These are phyloP conservation scores for Melanotaenia boesemani DNA, from an alignment of 2,797 vertebrate species.

Conservation along the genomic window DNA sequence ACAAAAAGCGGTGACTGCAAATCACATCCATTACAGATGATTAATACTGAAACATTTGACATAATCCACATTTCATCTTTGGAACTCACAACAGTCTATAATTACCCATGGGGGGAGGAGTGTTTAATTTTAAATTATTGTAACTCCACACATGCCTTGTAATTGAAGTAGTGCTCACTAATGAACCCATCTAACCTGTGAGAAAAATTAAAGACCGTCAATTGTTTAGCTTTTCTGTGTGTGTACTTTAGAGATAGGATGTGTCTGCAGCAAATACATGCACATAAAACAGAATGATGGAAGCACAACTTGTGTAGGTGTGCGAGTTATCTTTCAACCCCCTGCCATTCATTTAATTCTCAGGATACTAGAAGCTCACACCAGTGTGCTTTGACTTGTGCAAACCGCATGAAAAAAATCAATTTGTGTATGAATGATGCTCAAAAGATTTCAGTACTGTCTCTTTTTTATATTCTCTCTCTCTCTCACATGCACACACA, in stretches of 20 bases:
- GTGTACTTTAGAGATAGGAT: neutral
- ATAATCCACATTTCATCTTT: constrained; percentile 44
- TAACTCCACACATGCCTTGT: constrained; percentile 25
- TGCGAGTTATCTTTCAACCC: constrained; percentile 38
- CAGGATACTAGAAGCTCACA: constrained; percentile 34
- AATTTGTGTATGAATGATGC: constrained; percentile 55
- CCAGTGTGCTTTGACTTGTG: constrained; percentile 21
- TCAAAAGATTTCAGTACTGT: constrained; percentile 28
- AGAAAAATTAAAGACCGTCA: constrained; percentile 39
- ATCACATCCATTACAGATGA: constrained; percentile 49
- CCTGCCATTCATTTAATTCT: constrained; percentile 59
- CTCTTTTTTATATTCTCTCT: constrained; percentile 36
- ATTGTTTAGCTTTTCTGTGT: constrained; percentile 15
- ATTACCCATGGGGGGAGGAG: constrained; percentile 40
- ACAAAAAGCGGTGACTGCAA: constrained; percentile 38
- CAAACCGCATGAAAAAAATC: constrained; percentile 39
- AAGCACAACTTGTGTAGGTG: constrained; percentile 6
- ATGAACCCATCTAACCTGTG: constrained; percentile 37
- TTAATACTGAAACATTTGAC: constrained; percentile 52
- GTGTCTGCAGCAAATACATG: constrained; percentile 5
- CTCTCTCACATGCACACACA: constrained; percentile 15
- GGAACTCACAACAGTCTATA: constrained; percentile 35
- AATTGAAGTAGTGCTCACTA: constrained; percentile 37
- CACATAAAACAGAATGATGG: neutral
- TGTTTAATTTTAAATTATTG: constrained; percentile 52